phyloP scores from a whole-genome alignment of 2,888 invertebrate genomes.

The Hirtodrosophila histrioides region DNA sequence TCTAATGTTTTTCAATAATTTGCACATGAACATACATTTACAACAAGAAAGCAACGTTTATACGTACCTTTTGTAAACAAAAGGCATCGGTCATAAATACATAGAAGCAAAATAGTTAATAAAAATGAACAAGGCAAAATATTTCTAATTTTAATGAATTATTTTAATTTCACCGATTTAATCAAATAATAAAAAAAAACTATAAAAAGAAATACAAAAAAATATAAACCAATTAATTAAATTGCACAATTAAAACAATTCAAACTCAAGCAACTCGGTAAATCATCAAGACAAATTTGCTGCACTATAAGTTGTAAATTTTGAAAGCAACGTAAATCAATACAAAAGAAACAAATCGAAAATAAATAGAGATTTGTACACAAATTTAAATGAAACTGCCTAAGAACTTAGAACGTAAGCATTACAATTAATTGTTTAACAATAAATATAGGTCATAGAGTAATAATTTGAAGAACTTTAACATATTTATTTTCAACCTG shows the following conservation, averaged over 20 bases:
- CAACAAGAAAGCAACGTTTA: slow-evolving; percentile 23
- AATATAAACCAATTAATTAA: slow-evolving; percentile 41
- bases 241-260: slow-evolving; percentile 48
- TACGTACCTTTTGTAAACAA: slow-evolving; percentile 60
- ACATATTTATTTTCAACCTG: slow-evolving; percentile 56
- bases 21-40: slow-evolving; percentile 44
- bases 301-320: slow-evolving; percentile 56
- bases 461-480: slow-evolving; percentile 2
- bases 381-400: slow-evolving; percentile 82
- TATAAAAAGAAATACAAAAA: slow-evolving; percentile 22
- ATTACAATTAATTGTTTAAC: slow-evolving; percentile 56
- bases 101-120: slow-evolving; percentile 43
- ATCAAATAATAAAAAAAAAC: slow-evolving; percentile 30
- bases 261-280: slow-evolving; percentile 1
- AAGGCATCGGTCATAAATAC: slow-evolving; percentile 33
- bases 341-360: slow-evolving; percentile 45
- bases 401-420: slow-evolving; percentile 71
- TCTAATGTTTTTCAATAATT: slow-evolving; percentile 48
- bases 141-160: slow-evolving; percentile 48
- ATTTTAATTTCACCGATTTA: slow-evolving; percentile 64
- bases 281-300: slow-evolving; percentile 60
- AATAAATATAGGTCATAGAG: slow-evolving; percentile 37
- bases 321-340: slow-evolving; percentile 41
- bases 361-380: slow-evolving; percentile 55
- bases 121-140: slow-evolving; percentile 40